Base-by-base conservation (phyloP, 2,797 vertebrate species). In the Clarias platycephalus region DNA sequence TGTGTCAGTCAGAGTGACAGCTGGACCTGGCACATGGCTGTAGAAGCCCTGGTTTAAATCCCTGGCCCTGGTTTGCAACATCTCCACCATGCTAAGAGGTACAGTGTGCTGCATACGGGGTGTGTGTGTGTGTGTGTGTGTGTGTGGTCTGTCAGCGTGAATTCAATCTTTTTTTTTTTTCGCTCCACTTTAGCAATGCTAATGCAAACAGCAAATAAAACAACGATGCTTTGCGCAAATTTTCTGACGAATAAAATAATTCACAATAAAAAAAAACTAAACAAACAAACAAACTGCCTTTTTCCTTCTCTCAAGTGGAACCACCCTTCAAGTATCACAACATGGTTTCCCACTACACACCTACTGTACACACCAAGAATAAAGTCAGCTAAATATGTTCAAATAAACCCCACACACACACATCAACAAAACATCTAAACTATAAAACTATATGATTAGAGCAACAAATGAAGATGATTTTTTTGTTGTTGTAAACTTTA, bases 1-100 rank as follows among this genome's bases (percentile, higher is more conserved):
- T 70, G 82, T 66, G 84, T 70, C 66, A 68, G 60, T 83, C 63
- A 83, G 85, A 84, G 63, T 87, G 83, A 87, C 86, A 89, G 86
- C 86, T 88, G 86, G 85, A 79, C 67, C 37, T 84, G 31, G 76
- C 84, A 84, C 86, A 88, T 67, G 88, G 88, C 78, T 84, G 78
- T 67, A 71, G 77, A 87, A 28, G 86, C 44, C 76, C 66, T 70
- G 53, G 80, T 81, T 85, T 88, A 72, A 74, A 83, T 82, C 70
- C 82, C 75, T 85, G 83, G 85, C 80, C 70, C 85, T 80, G 78
- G 78, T 81, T 83, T 85, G 83, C 58, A 81, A 64, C 55, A 67
- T 67, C 84, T 84, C 83, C 55, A 81, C 82, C 78, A 83, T 74
- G 62, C 78, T 71, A 81, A 83, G 81, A 66, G n/a, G 44, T 63